Percentiles rank a stretch among this genome's conserved stretches.
phyloP scores from a whole-genome alignment of 2,113 vertebrate genomes.

The Polypterus bichir region DNA sequence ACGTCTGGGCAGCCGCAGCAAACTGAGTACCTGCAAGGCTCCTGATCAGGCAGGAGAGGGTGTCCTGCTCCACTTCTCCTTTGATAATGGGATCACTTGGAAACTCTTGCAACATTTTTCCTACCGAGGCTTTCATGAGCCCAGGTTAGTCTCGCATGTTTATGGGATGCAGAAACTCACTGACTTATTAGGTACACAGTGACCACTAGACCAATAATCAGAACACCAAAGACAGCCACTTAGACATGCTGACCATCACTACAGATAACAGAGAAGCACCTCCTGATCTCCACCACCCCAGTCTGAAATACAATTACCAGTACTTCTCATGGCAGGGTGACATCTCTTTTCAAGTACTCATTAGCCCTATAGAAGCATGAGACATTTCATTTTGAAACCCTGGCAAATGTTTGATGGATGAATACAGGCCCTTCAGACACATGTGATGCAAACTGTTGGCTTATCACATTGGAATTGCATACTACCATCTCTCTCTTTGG shows the following conservation, averaged over 20 bases:
- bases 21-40: slow-evolving; percentile 83
- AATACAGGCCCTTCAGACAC: too few relatives aligned
- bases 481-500: background rate
- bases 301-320: too few relatives aligned
- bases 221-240: too few relatives aligned
- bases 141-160: slow-evolving; percentile 52
- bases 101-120: slow-evolving; percentile 86
- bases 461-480: background rate
- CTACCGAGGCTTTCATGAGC: slow-evolving; percentile 89
- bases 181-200: slow-evolving; percentile 14
- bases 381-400: too few relatives aligned
- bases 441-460: background rate
- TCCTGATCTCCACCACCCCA: too few relatives aligned
- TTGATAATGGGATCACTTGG: slow-evolving; percentile 94
- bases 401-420: too few relatives aligned
- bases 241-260: too few relatives aligned
- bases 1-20: slow-evolving; percentile 83
- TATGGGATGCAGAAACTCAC: background rate
- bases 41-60: slow-evolving; percentile 90
- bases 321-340: too few relatives aligned
- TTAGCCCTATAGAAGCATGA: too few relatives aligned
- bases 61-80: slow-evolving; percentile 84
- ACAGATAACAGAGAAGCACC: too few relatives aligned
- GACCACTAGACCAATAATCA: background rate
- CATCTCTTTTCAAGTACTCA: too few relatives aligned